Evolutionary conservation across 2,113 vertebrate genomes (phyloP), one percentile per base, ranked within the genome.

Genomic region (Trematocara stigmaticum): DNA sequence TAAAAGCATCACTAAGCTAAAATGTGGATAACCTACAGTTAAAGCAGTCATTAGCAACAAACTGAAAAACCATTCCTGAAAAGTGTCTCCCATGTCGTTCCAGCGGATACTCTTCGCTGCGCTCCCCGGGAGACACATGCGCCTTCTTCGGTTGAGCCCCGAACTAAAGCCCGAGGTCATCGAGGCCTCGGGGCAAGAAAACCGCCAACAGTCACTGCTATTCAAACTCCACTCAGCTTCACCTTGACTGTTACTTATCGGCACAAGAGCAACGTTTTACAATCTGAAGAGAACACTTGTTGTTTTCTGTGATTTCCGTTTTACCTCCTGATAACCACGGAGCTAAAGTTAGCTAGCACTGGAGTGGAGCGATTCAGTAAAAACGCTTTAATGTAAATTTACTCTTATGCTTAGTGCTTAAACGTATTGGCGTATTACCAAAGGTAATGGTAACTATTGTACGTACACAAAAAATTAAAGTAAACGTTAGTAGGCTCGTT

Each of bases 151-250:
- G 66, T 26, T 52, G 10, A 7, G 5, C 53, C 4, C 42, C 7
- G 1, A 78, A 93, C 35, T 52, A 6, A 7, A 91, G 51, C 71
- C 82, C 90, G 91, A 31, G 85, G 90, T 40, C 51, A 6, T 4
- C 2, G 23, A 45, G 93, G 91, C 91, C 93, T 89, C 11, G 23
- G 1, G 10, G 42, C 31, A 52, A 18, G 26, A 80, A 18, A 47
- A 9, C 15, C 7, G 26, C 23, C 5, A 56, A 31, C 1, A 11
- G 3, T 1, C 11, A 13, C 35, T 64, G 10, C 4, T 31, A 2
- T 23, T 31, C 2, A 56, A 20, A 29, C 9, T 3, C 11, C 1
- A 10, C 0, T 10, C 3, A 2, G 3, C 11, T 5, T 35, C 1
- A 8, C 15, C 40, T 5, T 4, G 6, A 7, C 15, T 18, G 3